Base-by-base conservation (phyloP, 2,113 vertebrate genomes). In the Hemicordylus capensis region DNA sequence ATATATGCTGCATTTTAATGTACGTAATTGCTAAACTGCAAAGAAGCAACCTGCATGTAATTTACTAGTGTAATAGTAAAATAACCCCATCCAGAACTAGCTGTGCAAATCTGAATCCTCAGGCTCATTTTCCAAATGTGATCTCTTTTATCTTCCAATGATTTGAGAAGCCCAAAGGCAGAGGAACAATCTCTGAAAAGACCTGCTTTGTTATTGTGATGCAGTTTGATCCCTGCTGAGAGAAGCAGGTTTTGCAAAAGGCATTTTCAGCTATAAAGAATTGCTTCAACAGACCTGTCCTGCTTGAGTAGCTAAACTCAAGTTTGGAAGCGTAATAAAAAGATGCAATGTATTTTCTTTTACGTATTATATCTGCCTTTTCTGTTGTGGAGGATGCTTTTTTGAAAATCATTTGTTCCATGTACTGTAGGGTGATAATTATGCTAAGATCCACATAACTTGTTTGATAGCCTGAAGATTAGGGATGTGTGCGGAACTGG, bases 361-460 rank as follows among this genome's bases (percentile, higher is more conserved):
- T 69, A 28, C 48, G 74, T 56, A 85, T 70, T 46, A 31, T 39
- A 73, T 72, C 4, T 14, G 10, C 56, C 2, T 63, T 87, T 82
- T 76, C 19, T 90, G 83, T 74, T 74, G 17, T 19, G 79, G 5
- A 37, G 75, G 19, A 20, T 84, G 72, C 3, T 84, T 90, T 69
- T 81, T 89, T 10, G n/a, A n/a, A n/a, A n/a, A 39, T 59, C 4
- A 22, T 86, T 83, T 84, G 5, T 79, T 19, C 2, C 24, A 46
- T 3, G 15, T 83, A 51, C 51, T 83, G 1, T 4, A 76, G n/a
- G 2, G 6, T 75, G 6, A 85, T 64, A 75, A 73, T 77, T 42
- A 17, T 58, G 6, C 12, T 76, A 69, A 42, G 34, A 70, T 64
- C 26, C 37, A 89, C 3, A 37, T 1, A 88, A 56, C 3, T n/a